Evolutionary conservation across 2,888 invertebrate species (phyloP).

Genomic region (Helicoverpa assulta): DNA sequence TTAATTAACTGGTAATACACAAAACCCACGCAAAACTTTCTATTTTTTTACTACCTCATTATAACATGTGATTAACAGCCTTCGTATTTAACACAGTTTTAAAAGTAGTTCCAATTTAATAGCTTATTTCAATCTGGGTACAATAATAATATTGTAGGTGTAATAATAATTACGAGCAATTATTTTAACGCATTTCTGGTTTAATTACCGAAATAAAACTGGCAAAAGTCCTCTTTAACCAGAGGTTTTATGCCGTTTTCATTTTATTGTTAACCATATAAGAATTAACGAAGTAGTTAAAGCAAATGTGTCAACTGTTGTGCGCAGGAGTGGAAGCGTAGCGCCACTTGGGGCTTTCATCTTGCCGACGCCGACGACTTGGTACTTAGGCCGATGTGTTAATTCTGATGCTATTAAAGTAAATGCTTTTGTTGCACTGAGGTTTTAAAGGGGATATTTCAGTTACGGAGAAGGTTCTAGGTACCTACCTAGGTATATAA

Average conservation of each 20-base stretch:
- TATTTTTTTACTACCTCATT: not conserved
- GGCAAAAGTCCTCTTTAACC: conserved; percentile 13
- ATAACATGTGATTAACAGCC: not conserved
- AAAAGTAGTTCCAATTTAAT: conserved; percentile 23
- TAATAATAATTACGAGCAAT: not conserved
- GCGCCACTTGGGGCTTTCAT: conserved; percentile 29
- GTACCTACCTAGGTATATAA: too few relatives aligned
- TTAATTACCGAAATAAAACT: conserved; percentile 41
- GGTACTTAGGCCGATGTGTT: not conserved
- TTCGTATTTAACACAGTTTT: not conserved
- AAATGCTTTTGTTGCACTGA: not conserved
- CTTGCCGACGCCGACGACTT: conserved; percentile 11
- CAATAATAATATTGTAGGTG: conserved; percentile 8
- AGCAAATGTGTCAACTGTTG: conserved; percentile 19
- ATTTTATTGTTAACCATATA: conserved; percentile 37
- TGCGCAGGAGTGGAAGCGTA: conserved; percentile 32
- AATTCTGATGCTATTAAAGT: not conserved
- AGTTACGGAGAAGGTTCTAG: too few relatives aligned
- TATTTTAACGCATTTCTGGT: conserved; percentile 15
- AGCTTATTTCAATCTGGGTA: not conserved
- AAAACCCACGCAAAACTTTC: conserved; percentile 2
- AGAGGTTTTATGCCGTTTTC: conserved; percentile 19
- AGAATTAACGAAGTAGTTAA: conserved; percentile 36
- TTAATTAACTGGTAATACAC: not conserved
- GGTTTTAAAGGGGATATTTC: too few relatives aligned